A percentile compares a stretch with the other conserved stretches of the same genome.
Evolutionary conservation across 2,797 vertebrate genomes (phyloP).

Genomic region (Oryzias dopingdopingensis): DNA sequence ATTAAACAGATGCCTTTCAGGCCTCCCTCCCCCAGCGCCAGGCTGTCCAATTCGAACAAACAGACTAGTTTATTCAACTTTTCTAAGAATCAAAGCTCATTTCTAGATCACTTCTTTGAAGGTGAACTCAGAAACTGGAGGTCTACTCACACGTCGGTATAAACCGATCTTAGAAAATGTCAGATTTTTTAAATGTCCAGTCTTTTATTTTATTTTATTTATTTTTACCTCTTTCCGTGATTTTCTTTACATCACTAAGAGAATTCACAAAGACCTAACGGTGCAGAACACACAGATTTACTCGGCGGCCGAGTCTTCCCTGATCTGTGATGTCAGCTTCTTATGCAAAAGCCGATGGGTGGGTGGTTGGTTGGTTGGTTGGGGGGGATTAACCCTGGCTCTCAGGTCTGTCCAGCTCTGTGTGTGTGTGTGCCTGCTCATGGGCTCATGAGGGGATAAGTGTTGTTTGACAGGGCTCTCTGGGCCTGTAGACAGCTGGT

Average conservation of each 20-base stretch:
- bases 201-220: neutral
- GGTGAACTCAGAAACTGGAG: neutral
- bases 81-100: neutral
- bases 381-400: constrained; percentile 59
- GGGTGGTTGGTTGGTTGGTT: constrained; percentile 36
- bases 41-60: constrained; percentile 48
- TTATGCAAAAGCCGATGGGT: constrained; percentile 71
- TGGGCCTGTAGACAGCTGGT: constrained; percentile 73
- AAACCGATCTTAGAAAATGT: neutral
- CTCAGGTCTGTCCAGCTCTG: constrained; percentile 48
- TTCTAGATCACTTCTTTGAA: neutral
- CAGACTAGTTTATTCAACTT: constrained; percentile 14
- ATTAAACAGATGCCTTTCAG: constrained; percentile 77
- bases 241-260: neutral
- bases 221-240: neutral
- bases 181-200: neutral
- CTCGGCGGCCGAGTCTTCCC: constrained; percentile 50
- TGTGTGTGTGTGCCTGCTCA: constrained; percentile 17
- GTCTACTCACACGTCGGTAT: neutral
- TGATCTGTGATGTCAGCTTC: constrained; percentile 73
- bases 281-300: constrained; percentile 27
- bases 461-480: constrained; percentile 64
- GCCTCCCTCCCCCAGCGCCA: neutral
- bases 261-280: constrained; percentile 21
- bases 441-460: constrained; percentile 63